A percentile compares a stretch with the other conserved stretches of the same genome.
These are phyloP conservation scores for Autographa pulchrina DNA, from an alignment of 2,888 invertebrate species.

Conservation along the genomic window DNA sequence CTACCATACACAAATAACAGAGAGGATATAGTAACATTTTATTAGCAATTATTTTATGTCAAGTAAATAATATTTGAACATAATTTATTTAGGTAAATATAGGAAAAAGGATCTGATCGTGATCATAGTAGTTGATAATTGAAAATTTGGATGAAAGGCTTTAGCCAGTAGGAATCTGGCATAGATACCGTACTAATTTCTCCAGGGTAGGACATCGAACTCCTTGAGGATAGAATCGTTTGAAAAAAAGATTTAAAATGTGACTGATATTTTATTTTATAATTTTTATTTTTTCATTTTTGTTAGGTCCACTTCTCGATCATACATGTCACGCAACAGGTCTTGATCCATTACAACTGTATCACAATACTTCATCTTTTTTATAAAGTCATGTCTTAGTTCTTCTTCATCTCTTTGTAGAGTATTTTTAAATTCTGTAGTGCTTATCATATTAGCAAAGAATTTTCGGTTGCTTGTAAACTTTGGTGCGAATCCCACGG, in stretches of 20 bases:
- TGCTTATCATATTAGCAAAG: conserved; percentile 78
- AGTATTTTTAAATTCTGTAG: conserved; percentile 73
- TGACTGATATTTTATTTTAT: background rate
- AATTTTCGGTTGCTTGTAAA: conserved; percentile 80
- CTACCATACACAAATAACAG: too few relatives aligned
- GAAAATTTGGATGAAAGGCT: too few relatives aligned
- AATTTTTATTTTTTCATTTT: conserved; percentile 57
- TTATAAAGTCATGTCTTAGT: conserved; percentile 63
- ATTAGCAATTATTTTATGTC: too few relatives aligned
- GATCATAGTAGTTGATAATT: too few relatives aligned
- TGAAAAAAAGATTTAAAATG: background rate
- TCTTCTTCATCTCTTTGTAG: conserved; percentile 70
- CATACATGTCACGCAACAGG: conserved; percentile 72
- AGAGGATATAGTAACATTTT: too few relatives aligned
- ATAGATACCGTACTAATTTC: too few relatives aligned
- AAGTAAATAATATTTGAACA: too few relatives aligned
- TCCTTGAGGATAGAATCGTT: too few relatives aligned
- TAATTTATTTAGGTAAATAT: too few relatives aligned
- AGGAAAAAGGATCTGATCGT: too few relatives aligned
- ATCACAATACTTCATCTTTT: conserved; percentile 78
- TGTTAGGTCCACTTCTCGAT: conserved; percentile 74
- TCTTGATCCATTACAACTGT: conserved; percentile 69
- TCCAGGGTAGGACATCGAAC: too few relatives aligned
- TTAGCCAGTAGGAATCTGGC: too few relatives aligned
- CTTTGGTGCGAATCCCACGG: conserved; percentile 76